Evolutionary conservation across 2,797 vertebrate species (phyloP).

Genomic region (Gallinago nigripennis): DNA sequence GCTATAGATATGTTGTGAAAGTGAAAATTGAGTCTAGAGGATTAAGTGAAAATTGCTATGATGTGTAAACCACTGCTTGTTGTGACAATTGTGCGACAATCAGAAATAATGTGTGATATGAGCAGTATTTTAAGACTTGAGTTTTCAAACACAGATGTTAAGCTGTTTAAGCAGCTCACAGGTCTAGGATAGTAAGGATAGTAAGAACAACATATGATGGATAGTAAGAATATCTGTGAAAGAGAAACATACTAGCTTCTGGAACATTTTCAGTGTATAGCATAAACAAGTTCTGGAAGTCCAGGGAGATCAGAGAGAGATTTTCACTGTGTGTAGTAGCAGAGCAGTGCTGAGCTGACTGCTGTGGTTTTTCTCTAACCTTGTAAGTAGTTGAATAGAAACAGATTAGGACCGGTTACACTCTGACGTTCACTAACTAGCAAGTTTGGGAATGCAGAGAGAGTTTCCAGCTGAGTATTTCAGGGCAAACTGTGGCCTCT

Average conservation of each 20-base stretch:
- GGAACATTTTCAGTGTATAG: background rate
- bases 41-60: background rate
- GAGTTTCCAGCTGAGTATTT: background rate
- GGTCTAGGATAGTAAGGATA: background rate
- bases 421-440: background rate
- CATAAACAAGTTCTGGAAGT: background rate
- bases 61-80: background rate
- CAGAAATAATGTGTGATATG: background rate
- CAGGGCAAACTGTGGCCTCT: background rate
- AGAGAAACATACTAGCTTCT: background rate
- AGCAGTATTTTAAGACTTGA: background rate
- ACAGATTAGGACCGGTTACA: background rate
- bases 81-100: background rate
- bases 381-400: background rate
- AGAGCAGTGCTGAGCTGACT: background rate
- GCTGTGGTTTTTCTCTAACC: background rate
- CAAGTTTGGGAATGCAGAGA: background rate
- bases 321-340: background rate
- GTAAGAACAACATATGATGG: background rate
- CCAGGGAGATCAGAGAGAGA: background rate
- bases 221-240: background rate
- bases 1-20: background rate
- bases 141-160: background rate
- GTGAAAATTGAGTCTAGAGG: background rate
- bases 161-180: background rate